Evolutionary conservation across 1,140 invertebrate genomes (phyloP).

Genomic region (Eriosoma lanigerum): DNA sequence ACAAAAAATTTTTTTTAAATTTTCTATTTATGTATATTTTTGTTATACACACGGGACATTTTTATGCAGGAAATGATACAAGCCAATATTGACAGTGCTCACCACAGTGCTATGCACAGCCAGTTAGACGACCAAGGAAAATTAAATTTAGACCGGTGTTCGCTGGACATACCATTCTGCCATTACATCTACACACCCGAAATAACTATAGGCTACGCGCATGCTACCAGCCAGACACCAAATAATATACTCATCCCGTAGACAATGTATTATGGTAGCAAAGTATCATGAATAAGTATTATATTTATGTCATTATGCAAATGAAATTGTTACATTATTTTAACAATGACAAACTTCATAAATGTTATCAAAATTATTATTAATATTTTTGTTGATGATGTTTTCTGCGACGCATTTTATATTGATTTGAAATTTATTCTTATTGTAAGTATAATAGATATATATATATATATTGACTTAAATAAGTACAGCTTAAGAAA

Average conservation of each 20-base stretch:
- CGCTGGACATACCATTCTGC: constrained; percentile 49
- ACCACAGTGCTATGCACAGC: not conserved
- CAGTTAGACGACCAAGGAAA: constrained; percentile 40
- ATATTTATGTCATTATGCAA: no score
- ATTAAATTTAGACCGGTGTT: constrained; percentile 49
- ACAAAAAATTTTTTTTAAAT: no score
- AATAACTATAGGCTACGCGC: constrained; percentile 37
- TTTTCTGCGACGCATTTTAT: no score
- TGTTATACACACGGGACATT: not conserved
- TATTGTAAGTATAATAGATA: no score
- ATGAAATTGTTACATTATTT: not conserved
- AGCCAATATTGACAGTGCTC: constrained; percentile 46
- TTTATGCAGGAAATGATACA: not conserved
- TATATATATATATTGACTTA: no score
- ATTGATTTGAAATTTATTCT: no score
- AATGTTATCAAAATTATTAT: no score
- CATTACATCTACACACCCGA: constrained; percentile 40
- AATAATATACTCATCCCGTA: not conserved
- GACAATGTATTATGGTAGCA: not conserved
- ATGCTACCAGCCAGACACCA: no score
- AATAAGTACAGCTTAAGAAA: no score
- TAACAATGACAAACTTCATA: not conserved
- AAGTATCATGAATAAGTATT: not conserved
- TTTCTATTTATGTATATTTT: no score
- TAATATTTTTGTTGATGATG: no score